A percentile compares a stretch with the other conserved stretches of the same genome.
Conservation (phyloP, 2,797 vertebrate genomes). For the Muraenolepis orangiensis region DNA sequence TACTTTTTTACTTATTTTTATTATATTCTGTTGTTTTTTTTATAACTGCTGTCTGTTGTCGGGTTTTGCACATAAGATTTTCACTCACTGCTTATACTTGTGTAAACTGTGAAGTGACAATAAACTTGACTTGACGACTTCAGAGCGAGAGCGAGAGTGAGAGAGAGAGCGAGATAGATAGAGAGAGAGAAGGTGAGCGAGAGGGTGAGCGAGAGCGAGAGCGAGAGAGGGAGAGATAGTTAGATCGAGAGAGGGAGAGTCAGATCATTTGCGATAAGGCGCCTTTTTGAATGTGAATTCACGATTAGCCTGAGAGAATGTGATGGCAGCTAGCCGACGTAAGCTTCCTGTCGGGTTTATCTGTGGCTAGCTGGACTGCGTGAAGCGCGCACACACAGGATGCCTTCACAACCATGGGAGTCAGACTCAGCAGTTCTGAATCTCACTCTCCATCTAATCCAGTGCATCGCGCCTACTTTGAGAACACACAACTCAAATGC, state of each 20-base stretch:
- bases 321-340: background rate
- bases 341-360: background rate
- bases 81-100: too few relatives aligned
- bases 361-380: background rate
- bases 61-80: too few relatives aligned
- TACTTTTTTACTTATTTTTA: too few relatives aligned
- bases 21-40: too few relatives aligned
- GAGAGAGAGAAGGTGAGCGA: too few relatives aligned
- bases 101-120: too few relatives aligned
- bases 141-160: too few relatives aligned
- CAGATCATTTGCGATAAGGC: background rate
- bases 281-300: background rate
- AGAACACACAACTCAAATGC: too few relatives aligned
- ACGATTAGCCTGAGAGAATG: background rate
- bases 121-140: too few relatives aligned
- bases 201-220: background rate
- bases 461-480: background rate
- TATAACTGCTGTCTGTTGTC: too few relatives aligned
- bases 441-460: background rate
- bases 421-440: background rate
- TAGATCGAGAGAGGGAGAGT: background rate
- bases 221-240: background rate
- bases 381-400: background rate
- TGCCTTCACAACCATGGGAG: background rate
- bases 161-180: too few relatives aligned